Conservation (phyloP, 2,797 vertebrate species). For the Muscicapa striata region DNA sequence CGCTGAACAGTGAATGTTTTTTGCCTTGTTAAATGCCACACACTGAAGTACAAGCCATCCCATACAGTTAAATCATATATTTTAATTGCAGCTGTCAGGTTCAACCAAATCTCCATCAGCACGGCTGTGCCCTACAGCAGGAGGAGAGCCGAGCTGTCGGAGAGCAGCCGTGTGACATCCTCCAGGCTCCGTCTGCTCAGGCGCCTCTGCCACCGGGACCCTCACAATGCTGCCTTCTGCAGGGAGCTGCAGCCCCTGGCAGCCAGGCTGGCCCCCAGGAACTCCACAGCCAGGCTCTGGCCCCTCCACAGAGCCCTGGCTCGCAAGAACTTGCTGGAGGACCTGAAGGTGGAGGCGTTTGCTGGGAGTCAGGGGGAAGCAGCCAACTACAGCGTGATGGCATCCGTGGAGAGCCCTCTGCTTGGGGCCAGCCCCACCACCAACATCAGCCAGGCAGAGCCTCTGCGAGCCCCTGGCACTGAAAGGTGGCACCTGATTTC, state of each 20-base stretch:
- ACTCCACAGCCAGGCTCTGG: background rate
- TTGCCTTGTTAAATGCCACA: background rate
- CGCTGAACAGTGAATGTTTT: background rate
- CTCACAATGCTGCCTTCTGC: conserved; percentile 32
- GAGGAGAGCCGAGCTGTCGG: background rate
- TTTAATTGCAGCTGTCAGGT: conserved; percentile 49
- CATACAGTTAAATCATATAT: background rate
- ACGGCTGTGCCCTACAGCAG: conserved; percentile 51
- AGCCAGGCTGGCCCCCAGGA: conserved; percentile 4
- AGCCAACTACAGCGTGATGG: conserved; percentile 50
- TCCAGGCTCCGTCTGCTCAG: conserved; percentile 50
- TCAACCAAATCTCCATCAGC: conserved; percentile 64
- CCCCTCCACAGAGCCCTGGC: background rate
- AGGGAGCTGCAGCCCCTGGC: conserved; percentile 58
- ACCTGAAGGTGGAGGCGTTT: conserved; percentile 55
- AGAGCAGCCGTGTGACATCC: background rate
- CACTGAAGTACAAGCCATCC: background rate
- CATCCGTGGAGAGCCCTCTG: conserved; percentile 49
- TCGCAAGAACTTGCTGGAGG: conserved; percentile 64
- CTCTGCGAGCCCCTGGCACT: conserved; percentile 77
- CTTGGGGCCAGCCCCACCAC: conserved; percentile 50
- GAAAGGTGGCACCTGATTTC: conserved; percentile 79
- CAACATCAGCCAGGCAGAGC: conserved; percentile 75
- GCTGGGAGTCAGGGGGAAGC: conserved; percentile 52
- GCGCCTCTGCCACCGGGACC: conserved; percentile 54